Evolutionary conservation across 2,888 invertebrate genomes (phyloP).

Genomic region (Ochropleura plecta): DNA sequence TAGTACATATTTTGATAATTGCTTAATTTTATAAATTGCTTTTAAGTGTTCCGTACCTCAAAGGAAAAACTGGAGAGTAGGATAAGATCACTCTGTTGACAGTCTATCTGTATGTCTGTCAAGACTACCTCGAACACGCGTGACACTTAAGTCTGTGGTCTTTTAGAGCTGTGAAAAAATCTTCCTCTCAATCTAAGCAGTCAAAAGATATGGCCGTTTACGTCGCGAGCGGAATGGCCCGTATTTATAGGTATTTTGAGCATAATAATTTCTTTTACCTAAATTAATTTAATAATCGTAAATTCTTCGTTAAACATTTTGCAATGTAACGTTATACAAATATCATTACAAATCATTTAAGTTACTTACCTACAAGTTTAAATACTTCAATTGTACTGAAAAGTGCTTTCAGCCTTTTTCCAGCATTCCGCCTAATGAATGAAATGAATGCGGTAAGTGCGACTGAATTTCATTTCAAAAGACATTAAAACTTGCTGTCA

Average conservation of each 20-base stretch:
- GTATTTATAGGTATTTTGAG: neutral
- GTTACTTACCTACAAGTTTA: neutral
- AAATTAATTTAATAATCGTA: neutral
- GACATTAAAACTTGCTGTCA: constrained; percentile 88
- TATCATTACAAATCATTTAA: neutral
- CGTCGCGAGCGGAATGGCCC: too few species aligned
- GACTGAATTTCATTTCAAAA: constrained; percentile 87
- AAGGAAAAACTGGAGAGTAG: too few species aligned
- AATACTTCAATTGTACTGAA: constrained; percentile 28
- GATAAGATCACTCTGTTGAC: too few species aligned
- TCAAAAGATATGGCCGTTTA: too few species aligned
- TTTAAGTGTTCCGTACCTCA: too few species aligned
- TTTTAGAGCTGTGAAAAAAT: too few species aligned
- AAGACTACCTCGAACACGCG: too few species aligned
- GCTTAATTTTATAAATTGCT: neutral
- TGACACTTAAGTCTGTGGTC: too few species aligned
- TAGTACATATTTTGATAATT: neutral
- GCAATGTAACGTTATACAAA: neutral
- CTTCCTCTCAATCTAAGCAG: too few species aligned
- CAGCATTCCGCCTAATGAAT: constrained; percentile 72
- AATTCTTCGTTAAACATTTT: neutral
- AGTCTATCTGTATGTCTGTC: too few species aligned
- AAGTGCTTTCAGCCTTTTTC: constrained; percentile 45
- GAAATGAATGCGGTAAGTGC: constrained; percentile 76
- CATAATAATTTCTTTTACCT: neutral